Percentiles rank a stretch among this genome's conserved stretches.
Evolutionary conservation across 2,113 vertebrate species (phyloP).

Genomic region (Brachyhypopomus gauderio): DNA sequence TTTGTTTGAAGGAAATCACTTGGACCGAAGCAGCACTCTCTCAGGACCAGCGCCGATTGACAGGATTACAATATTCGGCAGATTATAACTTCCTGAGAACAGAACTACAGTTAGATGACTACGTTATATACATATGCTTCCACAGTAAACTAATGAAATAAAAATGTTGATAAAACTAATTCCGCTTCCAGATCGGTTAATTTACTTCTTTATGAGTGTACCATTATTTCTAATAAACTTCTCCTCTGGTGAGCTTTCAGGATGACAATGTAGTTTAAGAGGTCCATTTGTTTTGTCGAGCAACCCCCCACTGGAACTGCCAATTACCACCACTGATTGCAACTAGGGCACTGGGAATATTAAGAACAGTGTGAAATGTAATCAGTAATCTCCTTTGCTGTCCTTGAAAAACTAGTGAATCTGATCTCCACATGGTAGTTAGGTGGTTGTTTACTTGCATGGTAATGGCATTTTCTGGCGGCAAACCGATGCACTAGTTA

Average conservation of each 20-base stretch:
- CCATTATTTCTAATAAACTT: slow-evolving; percentile 6
- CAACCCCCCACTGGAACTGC: background rate
- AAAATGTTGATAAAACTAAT: background rate
- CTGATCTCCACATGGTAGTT: background rate
- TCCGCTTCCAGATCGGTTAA: background rate
- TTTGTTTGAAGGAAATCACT: slow-evolving; percentile 64
- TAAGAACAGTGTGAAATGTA: slow-evolving; percentile 23
- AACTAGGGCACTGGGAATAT: slow-evolving; percentile 1
- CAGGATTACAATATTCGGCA: slow-evolving; percentile 54
- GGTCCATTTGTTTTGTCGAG: slow-evolving; percentile 5
- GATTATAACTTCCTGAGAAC: slow-evolving; percentile 36
- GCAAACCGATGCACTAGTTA: background rate
- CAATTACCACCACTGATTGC: slow-evolving; percentile 20
- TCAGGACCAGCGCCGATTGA: slow-evolving; percentile 61
- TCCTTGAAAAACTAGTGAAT: slow-evolving; percentile 2
- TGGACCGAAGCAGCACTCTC: background rate
- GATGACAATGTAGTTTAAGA: background rate
- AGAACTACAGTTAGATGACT: slow-evolving; percentile 11
- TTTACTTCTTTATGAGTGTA: background rate
- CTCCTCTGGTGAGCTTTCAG: background rate
- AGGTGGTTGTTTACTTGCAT: background rate
- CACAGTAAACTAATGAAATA: background rate
- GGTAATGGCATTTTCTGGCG: background rate
- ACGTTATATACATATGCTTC: background rate
- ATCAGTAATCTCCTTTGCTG: slow-evolving; percentile 13